Evolutionary conservation across 2,113 vertebrate species (phyloP), one percentile per base, ranked within the genome.

Genomic region (Paradoxurus hermaphroditus): DNA sequence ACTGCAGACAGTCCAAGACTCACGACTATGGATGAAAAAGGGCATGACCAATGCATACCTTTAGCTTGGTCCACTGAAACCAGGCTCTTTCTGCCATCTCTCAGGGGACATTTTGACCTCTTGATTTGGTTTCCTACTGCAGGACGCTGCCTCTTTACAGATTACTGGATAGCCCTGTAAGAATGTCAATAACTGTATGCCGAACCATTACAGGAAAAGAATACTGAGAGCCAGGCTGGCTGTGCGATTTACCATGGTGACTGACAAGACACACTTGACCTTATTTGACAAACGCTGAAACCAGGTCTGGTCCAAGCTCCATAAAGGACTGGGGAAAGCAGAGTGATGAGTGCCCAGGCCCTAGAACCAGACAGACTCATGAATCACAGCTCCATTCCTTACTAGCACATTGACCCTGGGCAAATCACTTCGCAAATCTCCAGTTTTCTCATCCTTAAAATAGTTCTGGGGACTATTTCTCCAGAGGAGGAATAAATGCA

Each of bases 61-160:
- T 46, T 0, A 2, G 46, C 83, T 34, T 2, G 5, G 83, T 0
- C 68, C 79, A 0, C 31, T 3, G 27, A 18, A 65, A 21, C 16
- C 92, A 72, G 94, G 67, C 23, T 36, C n/a, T 27, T 12, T 4
- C 53, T 12, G 27, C 62, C 86, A 46, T 39, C 85, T 91, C 84
- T 25, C 49, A 15, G 25, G 83, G 95, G 86, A 63, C 97, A 93
- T 3, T 2, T 44, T 96, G 97, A 96, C 97, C 96, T 53, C 46
- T 68, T 23, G 16, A 27, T 7, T 31, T 59, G n/a, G 7, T 21
- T 84, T 84, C 92, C 75, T n/a, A 2, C 56, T 7, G 0, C 53
- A 73, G 53, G 79, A 62, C 49, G 59, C 11, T 31, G 84, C 79
- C 63, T 86, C 56, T 27, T 65, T 29, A 29, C 2, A 49, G 79